phyloP scores from a whole-genome alignment of 1,140 invertebrate species.

The Panagrolaimus sp. region DNA sequence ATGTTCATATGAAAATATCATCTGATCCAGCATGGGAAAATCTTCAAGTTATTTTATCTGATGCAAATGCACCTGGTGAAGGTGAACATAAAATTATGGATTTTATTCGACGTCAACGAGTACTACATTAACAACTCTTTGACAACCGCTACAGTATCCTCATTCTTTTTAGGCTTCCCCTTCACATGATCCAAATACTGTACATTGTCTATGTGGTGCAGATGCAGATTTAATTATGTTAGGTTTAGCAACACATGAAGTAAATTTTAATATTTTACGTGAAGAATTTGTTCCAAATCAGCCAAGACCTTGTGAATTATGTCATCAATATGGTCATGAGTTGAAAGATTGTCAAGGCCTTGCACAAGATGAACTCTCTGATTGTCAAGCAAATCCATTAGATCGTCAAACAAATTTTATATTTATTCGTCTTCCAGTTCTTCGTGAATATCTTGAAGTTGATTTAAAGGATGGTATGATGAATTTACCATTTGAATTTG shows the following conservation, averaged over 20 bases:
- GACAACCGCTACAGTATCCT: too few species aligned
- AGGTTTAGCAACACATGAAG: constrained; percentile 94
- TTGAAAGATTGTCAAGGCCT: constrained; percentile 84
- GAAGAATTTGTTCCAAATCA: constrained; percentile 98
- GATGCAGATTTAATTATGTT: constrained; percentile 93
- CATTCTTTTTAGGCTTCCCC: constrained; percentile 68
- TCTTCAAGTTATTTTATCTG: constrained; percentile 90
- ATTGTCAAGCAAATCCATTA: constrained; percentile 39
- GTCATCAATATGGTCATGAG: constrained; percentile 88
- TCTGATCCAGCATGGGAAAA: constrained; percentile 89
- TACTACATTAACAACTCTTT: too few species aligned
- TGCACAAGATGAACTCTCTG: constrained; percentile 38
- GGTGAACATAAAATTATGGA: constrained; percentile 99
- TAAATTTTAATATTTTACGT: constrained; percentile 81
- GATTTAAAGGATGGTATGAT: constrained; percentile 75
- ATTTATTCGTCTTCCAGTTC: constrained; percentile 73
- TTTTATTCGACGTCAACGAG: constrained; percentile 79
- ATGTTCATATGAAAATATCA: constrained; percentile 86
- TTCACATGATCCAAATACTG: constrained; percentile 92
- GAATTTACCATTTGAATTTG: constrained; percentile 76
- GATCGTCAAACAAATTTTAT: constrained; percentile 60
- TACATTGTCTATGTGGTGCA: constrained; percentile 93
- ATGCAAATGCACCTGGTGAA: constrained; percentile 96
- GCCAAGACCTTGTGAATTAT: constrained; percentile 89
- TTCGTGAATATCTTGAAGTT: constrained; percentile 86